A percentile compares a stretch with the other conserved stretches of the same genome.
Conservation (phyloP, 2,888 invertebrate genomes). For the Fabriciana adippe region DNA sequence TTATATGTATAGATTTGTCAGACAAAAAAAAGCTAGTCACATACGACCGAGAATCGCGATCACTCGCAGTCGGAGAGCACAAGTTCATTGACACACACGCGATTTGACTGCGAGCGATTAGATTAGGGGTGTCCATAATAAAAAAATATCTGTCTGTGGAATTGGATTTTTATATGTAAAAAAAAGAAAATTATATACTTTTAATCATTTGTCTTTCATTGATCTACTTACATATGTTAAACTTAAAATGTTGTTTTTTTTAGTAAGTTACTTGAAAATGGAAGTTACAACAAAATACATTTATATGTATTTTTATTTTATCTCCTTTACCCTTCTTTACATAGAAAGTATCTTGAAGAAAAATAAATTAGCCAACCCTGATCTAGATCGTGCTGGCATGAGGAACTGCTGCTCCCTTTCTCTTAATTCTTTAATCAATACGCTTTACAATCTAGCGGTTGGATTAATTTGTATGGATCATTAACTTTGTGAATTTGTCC, state of each 20-base stretch:
- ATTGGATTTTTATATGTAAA: too few relatives aligned
- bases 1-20: too few relatives aligned
- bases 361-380: slow-evolving; percentile 5
- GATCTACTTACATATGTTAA: not conserved
- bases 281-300: too few relatives aligned
- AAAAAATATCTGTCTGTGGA: too few relatives aligned
- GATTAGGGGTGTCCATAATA: slow-evolving; percentile 13
- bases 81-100: slow-evolving; percentile 44
- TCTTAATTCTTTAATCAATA: slow-evolving; percentile 34
- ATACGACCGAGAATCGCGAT: slow-evolving; percentile 38
- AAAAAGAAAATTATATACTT: too few relatives aligned
- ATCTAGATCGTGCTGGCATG: slow-evolving; percentile 31
- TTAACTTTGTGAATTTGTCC: not conserved
- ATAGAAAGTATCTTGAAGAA: too few relatives aligned
- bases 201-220: too few relatives aligned
- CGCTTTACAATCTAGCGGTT: slow-evolving; percentile 10
- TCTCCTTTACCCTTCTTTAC: too few relatives aligned
- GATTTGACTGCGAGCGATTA: slow-evolving; percentile 41
- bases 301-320: too few relatives aligned
- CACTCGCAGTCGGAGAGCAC: slow-evolving; percentile 32
- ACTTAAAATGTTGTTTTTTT: not conserved
- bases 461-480: slow-evolving; percentile 11
- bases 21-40: slow-evolving; percentile 2
- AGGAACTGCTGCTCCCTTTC: slow-evolving; percentile 35
- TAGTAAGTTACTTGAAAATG: too few relatives aligned